phyloP scores from a whole-genome alignment of 2,888 invertebrate genomes.

The Drosophila limbata region DNA sequence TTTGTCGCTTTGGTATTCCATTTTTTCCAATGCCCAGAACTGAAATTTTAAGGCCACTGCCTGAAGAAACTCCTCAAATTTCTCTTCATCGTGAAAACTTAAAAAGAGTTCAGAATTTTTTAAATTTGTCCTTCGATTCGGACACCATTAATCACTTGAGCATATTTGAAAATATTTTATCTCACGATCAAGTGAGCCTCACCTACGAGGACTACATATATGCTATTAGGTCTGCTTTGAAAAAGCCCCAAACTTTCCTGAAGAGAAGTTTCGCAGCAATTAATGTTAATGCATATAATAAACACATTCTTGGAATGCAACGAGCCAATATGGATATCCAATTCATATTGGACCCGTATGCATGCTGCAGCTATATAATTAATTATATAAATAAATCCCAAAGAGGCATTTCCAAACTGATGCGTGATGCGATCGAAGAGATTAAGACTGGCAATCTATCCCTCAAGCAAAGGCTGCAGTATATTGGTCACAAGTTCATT shows the following conservation, averaged over 20 bases:
- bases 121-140: not conserved
- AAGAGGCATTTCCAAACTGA: conserved; percentile 19
- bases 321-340: conserved; percentile 21
- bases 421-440: conserved; percentile 13
- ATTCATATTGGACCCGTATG: conserved; percentile 18
- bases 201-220: conserved; percentile 50
- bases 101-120: not conserved
- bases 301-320: conserved; percentile 13
- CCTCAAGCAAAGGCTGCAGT: conserved; percentile 7
- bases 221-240: conserved; percentile 23
- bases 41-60: conserved; percentile 1
- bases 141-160: not conserved
- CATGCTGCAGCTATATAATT: conserved; percentile 17
- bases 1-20: conserved; percentile 15
- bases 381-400: conserved; percentile 23
- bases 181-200: conserved; percentile 2
- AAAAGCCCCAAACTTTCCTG: conserved; percentile 22
- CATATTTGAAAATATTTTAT: not conserved
- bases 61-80: conserved; percentile 3
- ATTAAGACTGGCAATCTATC: not conserved
- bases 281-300: conserved; percentile 13
- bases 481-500: conserved; percentile 14
- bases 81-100: not conserved
- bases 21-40: conserved; percentile 12
- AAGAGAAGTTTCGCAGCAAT: conserved; percentile 9